Base-by-base conservation (phyloP, 30 jellyfish, hydroid and myxozoan species). In the Cassiopea xamachana region DNA sequence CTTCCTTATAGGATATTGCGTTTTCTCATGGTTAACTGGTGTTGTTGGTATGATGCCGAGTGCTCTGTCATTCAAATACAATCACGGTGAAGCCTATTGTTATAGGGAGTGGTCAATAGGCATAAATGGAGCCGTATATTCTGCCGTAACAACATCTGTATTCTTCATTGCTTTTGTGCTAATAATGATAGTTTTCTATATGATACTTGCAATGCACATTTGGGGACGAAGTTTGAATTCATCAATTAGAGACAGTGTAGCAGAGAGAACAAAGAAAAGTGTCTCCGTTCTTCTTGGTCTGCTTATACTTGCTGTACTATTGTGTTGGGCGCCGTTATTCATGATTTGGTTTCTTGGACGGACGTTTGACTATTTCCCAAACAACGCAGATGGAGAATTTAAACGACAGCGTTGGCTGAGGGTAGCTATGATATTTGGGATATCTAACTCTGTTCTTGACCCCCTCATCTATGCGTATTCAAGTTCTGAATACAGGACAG, bases 391-490 rank as follows among this genome's bases (percentile, higher is more conserved):
- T 19, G 73, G 87, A 16, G 75, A 78, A 50, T 7, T 46, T 15
- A 44, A 50, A 1, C 49, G 73, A 47, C 73, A 49, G 47, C 87
- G 87, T 49, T 78, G 72, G 75, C 51, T 49, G 75, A 78, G 87
- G 51, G 27, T 78, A 1, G 50, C 75, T 78, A 16, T 78, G 75
- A 49, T 50, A 16, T 48, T 78, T 62, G 75, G 73, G 16, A 46
- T 55, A n/a, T 19, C 51, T 1, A 78, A 50, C 77, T 49, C 75
- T 12, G 87, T 78, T 16, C 49, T 78, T 10, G 87, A 78, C 49
- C 87, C 87, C 16, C n/a, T 78, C 8, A 78, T 78, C 47, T 78
- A 78, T 55, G 87, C 87, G 7, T 78, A 78, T 46, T 49, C 75
- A 48, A 48, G 73, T 69, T 15, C 19, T 39, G 87, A 78, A 55